Evolutionary conservation across 2,888 invertebrate genomes (phyloP), one percentile per base, ranked within the genome.

Genomic region (Trachelus troglodyta): DNA sequence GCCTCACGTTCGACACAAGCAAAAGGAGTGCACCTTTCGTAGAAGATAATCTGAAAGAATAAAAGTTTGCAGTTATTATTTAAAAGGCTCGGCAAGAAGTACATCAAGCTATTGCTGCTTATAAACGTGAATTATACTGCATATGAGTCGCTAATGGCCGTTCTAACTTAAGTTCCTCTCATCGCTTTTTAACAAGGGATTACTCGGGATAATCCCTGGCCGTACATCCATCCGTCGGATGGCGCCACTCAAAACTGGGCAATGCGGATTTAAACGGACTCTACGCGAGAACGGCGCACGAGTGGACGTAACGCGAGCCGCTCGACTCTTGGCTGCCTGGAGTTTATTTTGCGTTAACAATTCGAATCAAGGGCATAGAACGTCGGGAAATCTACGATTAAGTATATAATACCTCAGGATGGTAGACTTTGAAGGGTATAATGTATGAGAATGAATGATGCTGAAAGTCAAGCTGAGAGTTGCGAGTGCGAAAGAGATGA

Each of bases 151-250:
- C 75, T 79, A 80, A 83, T 82, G 77, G 75, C 76, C 75, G 73
- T 74, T 80, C 73, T 71, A 81, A 79, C 77, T 81, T 73, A 31
- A 69, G 74, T 77, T 69, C 73, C 79, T 75, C 77, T 78, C 77
- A 81, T 83, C 79, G 80, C 81, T 81, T 82, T 83, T 83, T 81
- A 82, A 83, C 81, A 82, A 79, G 81, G 80, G 79, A 83, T 83
- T 82, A 73, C 69, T 68, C 30, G 35, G 33, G 75, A 69, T 79
- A 74, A 78, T 77, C 75, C 74, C 75, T 71, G 40, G 40, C 79
- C 79, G 69, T 81, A 79, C 81, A 75, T 82, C 79, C 79, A 79
- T 78, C 81, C 79, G 80, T 76, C 77, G 78, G 79, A 81, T 83
- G 81, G 81, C 79, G 80, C 79, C 74, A 74, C 74, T 74, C 74